Conservation (phyloP, 1,140 invertebrate genomes). For the Nasonia vitripennis region DNA sequence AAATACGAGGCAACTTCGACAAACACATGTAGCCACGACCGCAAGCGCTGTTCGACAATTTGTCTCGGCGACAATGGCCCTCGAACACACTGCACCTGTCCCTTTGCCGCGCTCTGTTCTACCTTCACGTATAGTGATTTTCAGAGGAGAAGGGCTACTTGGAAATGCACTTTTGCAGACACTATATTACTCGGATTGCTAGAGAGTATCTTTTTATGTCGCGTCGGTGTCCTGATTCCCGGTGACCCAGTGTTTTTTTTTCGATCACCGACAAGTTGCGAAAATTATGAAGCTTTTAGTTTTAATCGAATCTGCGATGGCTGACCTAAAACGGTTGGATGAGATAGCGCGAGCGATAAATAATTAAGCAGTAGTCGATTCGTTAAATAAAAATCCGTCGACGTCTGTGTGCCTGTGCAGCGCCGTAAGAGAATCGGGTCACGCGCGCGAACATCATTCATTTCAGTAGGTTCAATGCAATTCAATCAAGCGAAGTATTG, state of each 20-base stretch:
- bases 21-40: conserved; percentile 69
- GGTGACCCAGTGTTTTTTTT: background rate
- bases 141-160: background rate
- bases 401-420: background rate
- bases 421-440: background rate
- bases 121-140: background rate
- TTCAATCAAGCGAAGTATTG: background rate
- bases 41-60: conserved; percentile 70
- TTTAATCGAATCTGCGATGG: background rate
- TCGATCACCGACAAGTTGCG: background rate
- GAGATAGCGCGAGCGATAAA: background rate
- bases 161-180: background rate
- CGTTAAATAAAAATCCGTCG: background rate
- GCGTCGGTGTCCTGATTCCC: background rate
- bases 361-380: background rate
- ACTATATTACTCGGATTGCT: background rate
- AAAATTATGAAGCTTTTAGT: background rate
- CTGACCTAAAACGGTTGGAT: background rate
- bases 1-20: conserved; percentile 68
- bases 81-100: background rate
- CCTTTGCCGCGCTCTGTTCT: conserved; percentile 6
- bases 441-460: background rate
- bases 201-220: background rate
- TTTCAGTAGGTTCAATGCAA: background rate
- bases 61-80: conserved; percentile 59